Conservation (phyloP, 2,888 invertebrate species). For the Patella caerulea region DNA sequence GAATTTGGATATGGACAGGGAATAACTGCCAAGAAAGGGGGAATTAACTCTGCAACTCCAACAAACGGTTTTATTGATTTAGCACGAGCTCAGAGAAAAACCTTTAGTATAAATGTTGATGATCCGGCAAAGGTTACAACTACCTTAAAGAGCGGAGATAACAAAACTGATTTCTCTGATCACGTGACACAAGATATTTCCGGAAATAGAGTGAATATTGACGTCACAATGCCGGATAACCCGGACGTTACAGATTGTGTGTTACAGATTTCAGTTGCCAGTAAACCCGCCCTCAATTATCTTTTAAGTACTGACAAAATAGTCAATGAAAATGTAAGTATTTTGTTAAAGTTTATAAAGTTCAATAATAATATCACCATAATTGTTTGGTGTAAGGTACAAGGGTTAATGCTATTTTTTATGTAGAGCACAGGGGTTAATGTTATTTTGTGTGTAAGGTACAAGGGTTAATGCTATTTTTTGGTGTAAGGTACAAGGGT, state of each 20-base stretch:
- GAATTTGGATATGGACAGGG: slow-evolving; percentile 54
- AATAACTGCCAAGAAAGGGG: slow-evolving; percentile 40
- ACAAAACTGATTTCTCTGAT: slow-evolving; percentile 12
- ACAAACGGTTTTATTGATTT: slow-evolving; percentile 28
- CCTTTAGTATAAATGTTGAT: slow-evolving; percentile 38
- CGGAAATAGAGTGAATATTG: slow-evolving; percentile 25
- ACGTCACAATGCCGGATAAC: slow-evolving; percentile 21
- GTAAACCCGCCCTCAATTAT: slow-evolving; percentile 18
- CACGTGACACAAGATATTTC: slow-evolving; percentile 20
- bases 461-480: too few relatives aligned
- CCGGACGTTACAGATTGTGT: slow-evolving; percentile 7
- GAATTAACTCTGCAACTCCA: slow-evolving; percentile 52
- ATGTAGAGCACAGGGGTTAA: too few relatives aligned
- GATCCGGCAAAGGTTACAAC: slow-evolving; percentile 34
- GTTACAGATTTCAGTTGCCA: background rate
- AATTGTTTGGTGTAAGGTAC: too few relatives aligned
- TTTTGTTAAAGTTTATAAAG: too few relatives aligned
- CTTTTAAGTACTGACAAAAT: slow-evolving; percentile 18
- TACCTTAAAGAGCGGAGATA: slow-evolving; percentile 34
- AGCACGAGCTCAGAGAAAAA: slow-evolving; percentile 30
- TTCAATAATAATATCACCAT: too few relatives aligned
- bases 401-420: too few relatives aligned
- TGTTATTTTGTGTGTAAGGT: too few relatives aligned
- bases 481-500: too few relatives aligned
- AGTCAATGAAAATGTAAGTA: background rate